Percentiles rank a stretch among this genome's conserved stretches.
Conservation (phyloP, 2,888 invertebrate genomes). For the Drosophila acutilabella region DNA sequence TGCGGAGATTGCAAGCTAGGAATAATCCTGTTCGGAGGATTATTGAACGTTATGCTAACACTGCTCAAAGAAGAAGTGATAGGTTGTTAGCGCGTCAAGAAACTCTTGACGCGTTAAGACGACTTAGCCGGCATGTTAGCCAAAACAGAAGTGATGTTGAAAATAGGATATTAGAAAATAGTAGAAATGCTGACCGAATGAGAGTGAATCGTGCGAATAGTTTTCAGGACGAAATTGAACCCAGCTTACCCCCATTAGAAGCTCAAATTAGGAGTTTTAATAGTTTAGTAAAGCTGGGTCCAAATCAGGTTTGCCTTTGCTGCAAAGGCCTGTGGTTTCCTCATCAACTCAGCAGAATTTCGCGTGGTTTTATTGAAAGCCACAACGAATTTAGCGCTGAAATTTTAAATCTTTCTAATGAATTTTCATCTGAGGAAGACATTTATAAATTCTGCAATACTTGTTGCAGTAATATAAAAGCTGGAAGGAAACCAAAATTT, state of each 20-base stretch:
- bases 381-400: too few species aligned
- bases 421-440: too few species aligned
- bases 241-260: background rate
- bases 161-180: background rate
- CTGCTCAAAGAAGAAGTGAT: background rate
- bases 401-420: too few species aligned
- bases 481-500: too few species aligned
- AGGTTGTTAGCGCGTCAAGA: background rate
- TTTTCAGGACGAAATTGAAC: background rate
- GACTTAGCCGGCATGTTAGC: background rate
- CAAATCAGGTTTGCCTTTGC: constrained; percentile 9
- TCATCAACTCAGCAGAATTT: constrained; percentile 4
- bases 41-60: too few species aligned
- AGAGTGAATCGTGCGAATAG: background rate
- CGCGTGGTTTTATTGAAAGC: too few species aligned
- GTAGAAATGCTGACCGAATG: background rate
- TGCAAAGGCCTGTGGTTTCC: constrained; percentile 16
- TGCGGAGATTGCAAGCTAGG: background rate
- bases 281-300: constrained; percentile 2
- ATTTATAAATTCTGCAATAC: too few species aligned
- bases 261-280: background rate
- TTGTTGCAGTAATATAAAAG: too few species aligned
- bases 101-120: background rate
- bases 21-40: background rate
- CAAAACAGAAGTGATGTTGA: background rate